A percentile compares a stretch with the other conserved stretches of the same genome.
Evolutionary conservation across 2,113 vertebrate species (phyloP).

Genomic region (Clarias macrocephalus): DNA sequence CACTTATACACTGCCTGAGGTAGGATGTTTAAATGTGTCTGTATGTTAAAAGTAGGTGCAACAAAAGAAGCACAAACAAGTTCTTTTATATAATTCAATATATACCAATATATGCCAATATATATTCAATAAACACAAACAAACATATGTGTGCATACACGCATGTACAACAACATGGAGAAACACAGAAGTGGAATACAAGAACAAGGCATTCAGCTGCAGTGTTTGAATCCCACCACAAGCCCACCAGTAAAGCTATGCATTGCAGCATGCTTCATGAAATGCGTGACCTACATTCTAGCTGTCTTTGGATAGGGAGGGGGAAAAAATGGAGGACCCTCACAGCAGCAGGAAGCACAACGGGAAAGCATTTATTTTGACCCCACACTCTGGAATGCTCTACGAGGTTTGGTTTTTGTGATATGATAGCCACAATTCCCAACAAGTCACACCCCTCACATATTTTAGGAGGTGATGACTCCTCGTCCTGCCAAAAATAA

Average conservation of each 20-base stretch:
- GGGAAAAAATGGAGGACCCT: slow-evolving; percentile 56
- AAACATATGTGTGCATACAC: too few species aligned
- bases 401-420: neutral
- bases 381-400: slow-evolving; percentile 20
- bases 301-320: slow-evolving; percentile 51
- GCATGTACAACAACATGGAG: neutral
- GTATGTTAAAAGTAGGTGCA: neutral
- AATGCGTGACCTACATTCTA: slow-evolving; percentile 74
- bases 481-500: slow-evolving; percentile 13
- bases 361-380: slow-evolving; percentile 32
- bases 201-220: neutral
- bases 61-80: neutral
- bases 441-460: neutral
- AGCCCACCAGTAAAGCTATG: slow-evolving; percentile 54
- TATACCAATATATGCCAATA: too few species aligned
- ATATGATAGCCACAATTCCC: slow-evolving; percentile 46
- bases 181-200: neutral
- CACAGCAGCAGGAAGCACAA: slow-evolving; percentile 51
- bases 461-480: neutral
- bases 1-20: slow-evolving; percentile 24
- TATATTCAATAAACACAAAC: too few species aligned
- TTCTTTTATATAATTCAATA: neutral
- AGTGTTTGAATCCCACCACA: slow-evolving; percentile 12
- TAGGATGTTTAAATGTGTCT: neutral
- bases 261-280: slow-evolving; percentile 57